Percentiles rank a stretch among this genome's conserved stretches.
Evolutionary conservation across 1,140 invertebrate genomes (phyloP).

Genomic region (Scylla paramamosain): DNA sequence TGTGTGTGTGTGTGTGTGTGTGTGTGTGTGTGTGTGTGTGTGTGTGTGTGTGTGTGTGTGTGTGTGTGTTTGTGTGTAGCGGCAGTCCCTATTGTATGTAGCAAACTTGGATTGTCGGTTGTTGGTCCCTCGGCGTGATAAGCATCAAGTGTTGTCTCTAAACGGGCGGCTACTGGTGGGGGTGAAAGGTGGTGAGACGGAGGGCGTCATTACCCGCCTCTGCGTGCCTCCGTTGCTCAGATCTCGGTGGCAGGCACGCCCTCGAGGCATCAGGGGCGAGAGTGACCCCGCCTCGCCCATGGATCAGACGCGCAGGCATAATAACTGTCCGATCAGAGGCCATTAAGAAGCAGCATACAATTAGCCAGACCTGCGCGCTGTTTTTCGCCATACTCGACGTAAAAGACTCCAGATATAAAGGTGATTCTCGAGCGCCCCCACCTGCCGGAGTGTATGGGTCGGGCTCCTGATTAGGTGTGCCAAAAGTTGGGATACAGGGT

Average conservation of each 20-base stretch:
- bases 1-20: conserved; percentile 49
- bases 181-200: background rate
- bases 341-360: conserved; percentile 44
- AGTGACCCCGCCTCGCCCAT: background rate
- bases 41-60: conserved; percentile 1
- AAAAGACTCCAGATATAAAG: background rate
- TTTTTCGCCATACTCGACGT: background rate
- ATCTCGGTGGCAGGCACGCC: background rate
- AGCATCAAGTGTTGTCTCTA: background rate
- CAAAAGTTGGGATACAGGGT: background rate
- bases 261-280: background rate
- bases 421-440: background rate
- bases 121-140: background rate
- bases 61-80: background rate
- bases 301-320: background rate
- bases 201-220: background rate
- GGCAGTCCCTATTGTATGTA: background rate
- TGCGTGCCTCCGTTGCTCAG: background rate
- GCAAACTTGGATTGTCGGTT: background rate
- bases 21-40: conserved; percentile 52
- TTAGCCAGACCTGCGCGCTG: background rate
- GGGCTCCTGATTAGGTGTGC: background rate
- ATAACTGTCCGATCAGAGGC: conserved; percentile 31
- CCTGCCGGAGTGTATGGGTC: background rate
- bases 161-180: background rate